phyloP scores from a whole-genome alignment of 2,113 vertebrate species.

The Carassius gibelio region DNA sequence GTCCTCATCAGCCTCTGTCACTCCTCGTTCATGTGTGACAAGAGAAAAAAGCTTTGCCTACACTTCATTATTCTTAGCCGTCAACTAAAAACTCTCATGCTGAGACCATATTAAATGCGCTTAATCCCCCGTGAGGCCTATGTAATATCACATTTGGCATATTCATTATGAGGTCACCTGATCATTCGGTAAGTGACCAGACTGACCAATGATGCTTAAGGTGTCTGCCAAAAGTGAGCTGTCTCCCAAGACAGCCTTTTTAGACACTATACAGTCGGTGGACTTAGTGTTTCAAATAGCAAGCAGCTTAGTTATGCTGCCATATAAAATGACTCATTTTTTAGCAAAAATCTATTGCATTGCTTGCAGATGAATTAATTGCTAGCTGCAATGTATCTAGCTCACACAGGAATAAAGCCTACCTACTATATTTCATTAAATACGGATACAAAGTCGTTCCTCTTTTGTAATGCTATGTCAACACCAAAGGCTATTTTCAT shows the following conservation, averaged over 20 bases:
- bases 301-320: not conserved
- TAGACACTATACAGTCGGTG: not conserved
- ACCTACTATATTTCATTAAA: not conserved
- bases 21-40: conserved; percentile 40
- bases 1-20: conserved; percentile 45
- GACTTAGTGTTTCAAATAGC: not conserved
- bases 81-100: not conserved
- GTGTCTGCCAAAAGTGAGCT: not conserved
- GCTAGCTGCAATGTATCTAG: not conserved
- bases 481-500: not conserved
- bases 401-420: not conserved
- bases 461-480: not conserved
- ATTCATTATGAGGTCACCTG: not conserved
- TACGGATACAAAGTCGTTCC: not conserved
- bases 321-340: not conserved
- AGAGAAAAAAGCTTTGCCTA: conserved; percentile 18
- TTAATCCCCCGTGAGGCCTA: conserved; percentile 3
- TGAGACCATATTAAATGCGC: conserved; percentile 13
- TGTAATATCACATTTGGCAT: conserved; percentile 17
- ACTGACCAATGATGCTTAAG: not conserved
- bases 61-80: conserved; percentile 28
- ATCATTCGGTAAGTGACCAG: conserved; percentile 2
- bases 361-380: not conserved
- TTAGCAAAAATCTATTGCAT: not conserved
- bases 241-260: not conserved